Base-by-base conservation (phyloP, 2,888 invertebrate species). In the Aradus depressus region DNA sequence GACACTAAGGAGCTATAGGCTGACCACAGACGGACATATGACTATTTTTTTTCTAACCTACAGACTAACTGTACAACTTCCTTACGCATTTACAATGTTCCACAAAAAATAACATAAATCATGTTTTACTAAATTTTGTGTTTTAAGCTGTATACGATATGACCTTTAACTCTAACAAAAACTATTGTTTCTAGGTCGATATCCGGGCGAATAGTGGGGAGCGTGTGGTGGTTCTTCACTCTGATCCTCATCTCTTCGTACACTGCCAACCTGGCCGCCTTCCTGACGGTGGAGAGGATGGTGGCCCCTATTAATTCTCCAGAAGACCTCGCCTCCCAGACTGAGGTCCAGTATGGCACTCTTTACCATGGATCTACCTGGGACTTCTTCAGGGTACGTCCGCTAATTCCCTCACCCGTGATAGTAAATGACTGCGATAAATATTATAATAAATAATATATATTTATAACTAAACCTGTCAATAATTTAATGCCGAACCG, bases 151-250 rank as follows among this genome's bases (percentile, higher is more conserved):
- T n/a, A n/a, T n/a, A n/a, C n/a, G n/a, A n/a, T n/a, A n/a, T 10
- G 12, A 31, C 12, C 12, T 31, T 31, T 31, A 10, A 31, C 10
- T 31, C 10, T 31, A 31, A 31, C 12, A 31, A 31, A 31, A 10
- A 12, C 3, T 23, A 18, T 31, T 26, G 14, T 6, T 50, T 53
- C n/a, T 65, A 79, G 88, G 65, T 88, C 88, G 3, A 76, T 90
- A 60, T 90, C 91, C 0, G 92, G 92, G 3, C 77, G 98, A 54
- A 95, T 97, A 62, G 97, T 97, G 2, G 95, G 95, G 37, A 89
- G 91, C 34, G 95, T 96, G 2, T 98, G 97, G 97, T 98, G 97
- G 96, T 97, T 97, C 70, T 98, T 98, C 71, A 97, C 96, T 0
- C 75, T 98, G 56, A 97, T 98, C 64, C 77, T 97, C 51, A 92